Base-by-base conservation (phyloP, 2,113 vertebrate species). In the Brachyistius frenatus region DNA sequence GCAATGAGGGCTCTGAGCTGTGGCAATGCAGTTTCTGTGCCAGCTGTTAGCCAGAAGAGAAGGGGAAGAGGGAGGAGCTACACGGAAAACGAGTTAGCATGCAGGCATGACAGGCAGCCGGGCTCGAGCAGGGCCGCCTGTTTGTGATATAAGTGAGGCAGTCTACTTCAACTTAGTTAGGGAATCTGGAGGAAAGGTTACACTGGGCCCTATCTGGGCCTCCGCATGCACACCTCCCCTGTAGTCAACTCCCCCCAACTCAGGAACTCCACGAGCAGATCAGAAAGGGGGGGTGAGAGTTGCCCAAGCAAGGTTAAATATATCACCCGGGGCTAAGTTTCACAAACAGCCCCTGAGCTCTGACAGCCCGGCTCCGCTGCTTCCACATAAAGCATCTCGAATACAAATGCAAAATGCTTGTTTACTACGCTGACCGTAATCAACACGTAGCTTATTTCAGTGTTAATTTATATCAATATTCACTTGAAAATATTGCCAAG, bases 111-210 rank as follows among this genome's bases (percentile, higher is more conserved):
- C 74, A 85, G 77, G 83, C 83, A 88, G 86, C 68, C 14, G n/a
- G 76, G 66, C 61, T 66, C 60, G 32, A 76, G 79, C 68, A 83
- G 82, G 86, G 80, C 78, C 71, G 87, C 83, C 78, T 88, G 89
- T 85, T 93, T 84, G 89, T 91, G 83, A 91, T 92, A 90, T 78
- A 89, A 92, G 80, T 87, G 74, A 86, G 91, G 60, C 87, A 89
- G 84, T 71, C 78, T 53, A 66, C 76, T 78, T 90, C 69, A 87
- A 86, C 85, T 88, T 75, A 63, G 84, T 86, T 56, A 54, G 80
- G 54, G 89, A 86, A 93, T 92, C 82, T 93, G 73, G 93, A 93
- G 92, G 89, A 94, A 93, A 93, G 92, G 93, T 93, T 91, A 86
- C 23, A 0, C 80, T 69, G 67, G 23, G 84, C 86, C 88, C 81